phyloP scores from a whole-genome alignment of 2,797 vertebrate species.

The Danio aesculapii region DNA sequence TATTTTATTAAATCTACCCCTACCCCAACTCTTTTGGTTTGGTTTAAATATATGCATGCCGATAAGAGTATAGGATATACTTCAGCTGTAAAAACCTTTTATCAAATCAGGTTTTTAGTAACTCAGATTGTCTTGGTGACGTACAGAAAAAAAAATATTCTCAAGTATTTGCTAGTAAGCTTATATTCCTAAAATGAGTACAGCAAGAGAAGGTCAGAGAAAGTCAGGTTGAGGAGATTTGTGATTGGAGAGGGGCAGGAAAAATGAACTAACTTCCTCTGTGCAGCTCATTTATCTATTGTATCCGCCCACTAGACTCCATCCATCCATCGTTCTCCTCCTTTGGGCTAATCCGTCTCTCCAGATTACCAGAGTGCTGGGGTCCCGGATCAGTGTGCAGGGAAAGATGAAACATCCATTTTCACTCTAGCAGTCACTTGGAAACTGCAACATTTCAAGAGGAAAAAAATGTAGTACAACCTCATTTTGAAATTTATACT shows the following conservation, averaged over 20 bases:
- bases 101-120: background rate
- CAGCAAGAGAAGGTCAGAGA: constrained; percentile 17
- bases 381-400: constrained; percentile 10
- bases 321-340: constrained; percentile 34
- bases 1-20: too few relatives aligned
- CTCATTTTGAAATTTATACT: background rate
- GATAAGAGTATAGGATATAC: too few relatives aligned
- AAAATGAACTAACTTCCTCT: constrained; percentile 14
- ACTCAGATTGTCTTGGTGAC: background rate
- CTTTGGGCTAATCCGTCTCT: constrained; percentile 18
- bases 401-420: background rate
- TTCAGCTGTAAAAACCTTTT: background rate
- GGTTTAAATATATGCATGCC: too few relatives aligned
- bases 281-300: constrained; percentile 28
- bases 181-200: background rate
- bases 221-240: background rate
- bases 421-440: background rate
- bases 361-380: constrained; percentile 2
- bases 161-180: background rate
- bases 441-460: background rate
- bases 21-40: too few relatives aligned
- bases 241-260: constrained; percentile 11
- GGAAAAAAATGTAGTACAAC: background rate
- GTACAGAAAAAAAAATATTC: background rate
- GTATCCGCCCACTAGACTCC: constrained; percentile 17